Evolutionary conservation across 53 echinoderm and acorn worm genomes (phyloP).

Genomic region (Echinometra lucunter): DNA sequence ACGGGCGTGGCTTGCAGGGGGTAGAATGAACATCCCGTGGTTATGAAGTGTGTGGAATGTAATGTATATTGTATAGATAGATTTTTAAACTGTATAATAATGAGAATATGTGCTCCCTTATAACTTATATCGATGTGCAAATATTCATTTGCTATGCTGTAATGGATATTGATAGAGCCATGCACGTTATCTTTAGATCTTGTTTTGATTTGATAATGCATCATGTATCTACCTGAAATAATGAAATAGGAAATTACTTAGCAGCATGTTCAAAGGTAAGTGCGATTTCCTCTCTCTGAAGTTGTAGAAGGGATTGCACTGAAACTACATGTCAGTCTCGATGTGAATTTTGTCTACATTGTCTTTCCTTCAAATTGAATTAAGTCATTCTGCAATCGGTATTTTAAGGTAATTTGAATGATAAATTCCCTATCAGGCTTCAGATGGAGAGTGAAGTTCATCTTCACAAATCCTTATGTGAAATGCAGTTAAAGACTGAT

Average conservation of each 20-base stretch:
- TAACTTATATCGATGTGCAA: too few species aligned
- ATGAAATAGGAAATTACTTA: background rate
- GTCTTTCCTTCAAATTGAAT: background rate
- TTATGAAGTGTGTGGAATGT: conserved; percentile 9
- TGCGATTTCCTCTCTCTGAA: background rate
- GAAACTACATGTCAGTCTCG: background rate
- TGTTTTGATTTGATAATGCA: background rate
- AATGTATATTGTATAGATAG: background rate
- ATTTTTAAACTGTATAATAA: background rate
- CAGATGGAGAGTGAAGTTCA: too few species aligned
- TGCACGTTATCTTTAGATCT: background rate
- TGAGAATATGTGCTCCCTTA: too few species aligned
- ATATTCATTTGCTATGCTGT: too few species aligned
- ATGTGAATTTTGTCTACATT: background rate
- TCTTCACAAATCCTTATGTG: too few species aligned
- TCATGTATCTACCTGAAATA: conserved; percentile 18
- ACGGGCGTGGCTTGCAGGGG: conserved; percentile 54
- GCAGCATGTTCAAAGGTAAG: background rate
- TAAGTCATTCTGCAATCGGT: conserved; percentile 11
- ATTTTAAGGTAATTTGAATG: background rate
- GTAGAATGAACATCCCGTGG: conserved; percentile 59
- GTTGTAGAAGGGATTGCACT: background rate
- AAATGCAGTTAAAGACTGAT: too few species aligned
- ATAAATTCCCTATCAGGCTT: background rate
- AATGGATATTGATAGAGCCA: background rate